Evolutionary conservation across 2,797 vertebrate species (phyloP).

Genomic region (Euthynnus affinis): DNA sequence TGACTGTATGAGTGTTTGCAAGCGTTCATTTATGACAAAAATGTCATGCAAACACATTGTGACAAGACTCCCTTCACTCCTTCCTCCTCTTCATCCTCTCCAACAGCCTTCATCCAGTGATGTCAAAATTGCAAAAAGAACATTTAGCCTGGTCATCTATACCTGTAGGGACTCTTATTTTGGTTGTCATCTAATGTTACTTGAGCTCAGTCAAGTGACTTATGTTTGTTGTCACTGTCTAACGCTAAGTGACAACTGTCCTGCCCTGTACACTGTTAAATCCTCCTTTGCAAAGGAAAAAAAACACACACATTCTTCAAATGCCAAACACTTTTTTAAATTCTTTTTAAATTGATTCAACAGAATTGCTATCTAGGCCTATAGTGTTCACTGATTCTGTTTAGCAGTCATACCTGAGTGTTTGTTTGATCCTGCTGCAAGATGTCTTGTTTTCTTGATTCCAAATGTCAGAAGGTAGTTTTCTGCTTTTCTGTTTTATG

Average conservation of each 20-base stretch:
- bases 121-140: constrained; percentile 64
- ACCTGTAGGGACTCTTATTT: constrained; percentile 59
- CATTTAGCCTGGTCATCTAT: constrained; percentile 50
- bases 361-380: neutral
- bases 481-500: constrained; percentile 29
- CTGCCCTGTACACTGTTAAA: constrained; percentile 49
- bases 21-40: constrained; percentile 47
- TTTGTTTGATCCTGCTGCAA: constrained; percentile 54
- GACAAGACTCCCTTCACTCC: constrained; percentile 56
- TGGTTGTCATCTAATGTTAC: constrained; percentile 64
- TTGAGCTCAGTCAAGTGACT: constrained; percentile 70
- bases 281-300: neutral
- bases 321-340: constrained; percentile 38
- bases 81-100: constrained; percentile 40
- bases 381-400: constrained; percentile 24
- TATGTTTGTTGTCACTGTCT: constrained; percentile 66
- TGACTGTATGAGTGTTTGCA: constrained; percentile 8
- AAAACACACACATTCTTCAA: constrained; percentile 27
- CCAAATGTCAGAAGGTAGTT: constrained; percentile 51
- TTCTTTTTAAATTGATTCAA: neutral
- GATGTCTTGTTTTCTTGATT: constrained; percentile 42
- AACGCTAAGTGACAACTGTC: constrained; percentile 71
- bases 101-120: constrained; percentile 44
- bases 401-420: constrained; percentile 67
- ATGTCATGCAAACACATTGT: constrained; percentile 60